A percentile compares a stretch with the other conserved stretches of the same genome.
phyloP scores from a whole-genome alignment of 2,113 vertebrate species.

The Chunga burmeisteri region DNA sequence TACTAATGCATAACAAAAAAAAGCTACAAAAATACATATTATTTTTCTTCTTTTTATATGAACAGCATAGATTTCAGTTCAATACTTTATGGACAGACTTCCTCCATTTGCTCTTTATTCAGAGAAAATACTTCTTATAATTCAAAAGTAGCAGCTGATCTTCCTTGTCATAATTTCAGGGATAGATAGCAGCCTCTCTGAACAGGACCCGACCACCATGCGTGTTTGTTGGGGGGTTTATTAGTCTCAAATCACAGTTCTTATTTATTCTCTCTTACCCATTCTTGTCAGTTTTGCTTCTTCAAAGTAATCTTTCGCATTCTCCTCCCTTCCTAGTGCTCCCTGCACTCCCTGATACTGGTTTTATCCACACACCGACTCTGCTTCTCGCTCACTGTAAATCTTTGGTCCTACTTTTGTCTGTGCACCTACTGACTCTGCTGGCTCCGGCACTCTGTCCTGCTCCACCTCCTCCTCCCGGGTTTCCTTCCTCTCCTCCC shows the following conservation, averaged over 20 bases:
- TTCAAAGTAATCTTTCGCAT: background rate
- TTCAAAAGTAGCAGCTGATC: background rate
- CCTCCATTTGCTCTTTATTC: background rate
- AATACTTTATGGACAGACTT: background rate
- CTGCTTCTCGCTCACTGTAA: background rate
- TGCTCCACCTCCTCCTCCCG: background rate
- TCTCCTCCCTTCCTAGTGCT: background rate
- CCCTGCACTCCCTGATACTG: background rate
- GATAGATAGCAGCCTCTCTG: background rate
- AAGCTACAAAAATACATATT: background rate
- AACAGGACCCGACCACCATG: background rate
- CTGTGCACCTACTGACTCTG: background rate
- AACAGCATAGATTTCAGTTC: background rate
- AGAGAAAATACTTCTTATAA: background rate
- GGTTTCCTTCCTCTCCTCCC: conserved; percentile 33
- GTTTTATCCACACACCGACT: background rate
- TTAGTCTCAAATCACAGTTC: background rate
- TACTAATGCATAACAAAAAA: background rate
- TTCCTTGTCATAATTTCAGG: background rate
- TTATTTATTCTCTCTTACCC: background rate
- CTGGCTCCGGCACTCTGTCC: background rate
- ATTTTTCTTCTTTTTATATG: background rate
- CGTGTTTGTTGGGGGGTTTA: background rate
- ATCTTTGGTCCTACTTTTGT: background rate
- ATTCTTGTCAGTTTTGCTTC: background rate